Evolutionary conservation across 2,888 invertebrate genomes (phyloP).

Genomic region (Drosophila quasianomalipes): DNA sequence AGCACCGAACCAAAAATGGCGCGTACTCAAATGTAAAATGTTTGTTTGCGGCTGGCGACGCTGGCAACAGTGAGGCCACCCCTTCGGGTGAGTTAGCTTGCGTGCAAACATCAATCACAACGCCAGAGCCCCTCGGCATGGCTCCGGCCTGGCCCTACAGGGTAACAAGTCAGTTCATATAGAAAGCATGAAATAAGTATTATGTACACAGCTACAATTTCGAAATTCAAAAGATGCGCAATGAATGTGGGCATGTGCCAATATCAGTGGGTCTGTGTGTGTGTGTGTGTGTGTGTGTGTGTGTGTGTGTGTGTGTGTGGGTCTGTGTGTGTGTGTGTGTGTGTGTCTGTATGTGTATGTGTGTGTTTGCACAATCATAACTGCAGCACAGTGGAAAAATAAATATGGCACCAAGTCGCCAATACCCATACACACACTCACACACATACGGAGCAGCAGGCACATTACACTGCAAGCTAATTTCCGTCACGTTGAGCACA

Average conservation of each 20-base stretch:
- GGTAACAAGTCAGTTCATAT: constrained; percentile 48
- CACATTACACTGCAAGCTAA: constrained; percentile 68
- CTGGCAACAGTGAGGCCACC: not conserved
- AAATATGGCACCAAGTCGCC: constrained; percentile 65
- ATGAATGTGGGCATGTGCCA: constrained; percentile 55
- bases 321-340: constrained; percentile 16
- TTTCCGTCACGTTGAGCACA: constrained; percentile 81
- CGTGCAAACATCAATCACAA: constrained; percentile 74
- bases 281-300: constrained; percentile 21
- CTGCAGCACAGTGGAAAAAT: constrained; percentile 77
- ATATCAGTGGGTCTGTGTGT: constrained; percentile 21
- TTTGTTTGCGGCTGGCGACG: constrained; percentile 71
- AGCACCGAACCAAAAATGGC: constrained; percentile 74
- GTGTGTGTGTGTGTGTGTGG: constrained; percentile 26
- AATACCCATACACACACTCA: constrained; percentile 36
- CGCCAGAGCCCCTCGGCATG: constrained; percentile 13
- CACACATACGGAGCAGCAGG: constrained; percentile 20
- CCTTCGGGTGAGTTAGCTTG: constrained; percentile 38
- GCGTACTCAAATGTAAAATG: constrained; percentile 77
- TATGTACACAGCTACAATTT: constrained; percentile 59
- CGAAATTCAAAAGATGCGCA: constrained; percentile 74
- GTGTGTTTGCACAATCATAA: constrained; percentile 70
- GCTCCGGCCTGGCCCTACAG: constrained; percentile 6
- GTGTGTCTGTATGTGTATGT: constrained; percentile 28
- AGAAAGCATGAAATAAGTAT: constrained; percentile 58